Evolutionary conservation across 2,888 invertebrate species (phyloP).

Genomic region (Drosophila mercatorum): DNA sequence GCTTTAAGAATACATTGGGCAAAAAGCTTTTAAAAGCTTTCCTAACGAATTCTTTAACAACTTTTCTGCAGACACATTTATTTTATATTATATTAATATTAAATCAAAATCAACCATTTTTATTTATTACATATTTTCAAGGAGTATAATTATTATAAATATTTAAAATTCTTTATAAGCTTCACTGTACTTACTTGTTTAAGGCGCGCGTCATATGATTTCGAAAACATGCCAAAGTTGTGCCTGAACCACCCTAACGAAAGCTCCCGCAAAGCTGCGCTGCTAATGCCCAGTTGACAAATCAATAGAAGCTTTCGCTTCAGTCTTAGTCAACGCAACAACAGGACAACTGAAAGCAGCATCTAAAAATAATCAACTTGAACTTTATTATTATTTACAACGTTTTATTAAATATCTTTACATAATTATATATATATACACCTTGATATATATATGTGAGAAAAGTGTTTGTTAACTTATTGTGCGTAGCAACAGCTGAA

Average conservation of each 20-base stretch:
- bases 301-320: conserved; percentile 66
- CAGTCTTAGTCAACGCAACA: conserved; percentile 71
- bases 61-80: neutral
- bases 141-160: neutral
- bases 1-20: neutral
- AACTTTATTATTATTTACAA: conserved; percentile 13
- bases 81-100: neutral
- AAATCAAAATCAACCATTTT: neutral
- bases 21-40: neutral
- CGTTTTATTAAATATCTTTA: conserved; percentile 16
- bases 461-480: conserved; percentile 25
- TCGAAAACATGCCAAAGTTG: conserved; percentile 8
- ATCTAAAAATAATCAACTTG: conserved; percentile 16
- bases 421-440: conserved; percentile 5
- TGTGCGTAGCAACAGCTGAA: conserved; percentile 13
- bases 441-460: conserved; percentile 5
- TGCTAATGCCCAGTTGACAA: conserved; percentile 54
- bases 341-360: conserved; percentile 58
- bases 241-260: conserved; percentile 45
- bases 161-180: neutral
- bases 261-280: conserved; percentile 56
- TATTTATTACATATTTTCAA: neutral
- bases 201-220: neutral
- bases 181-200: neutral
- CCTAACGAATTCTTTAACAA: neutral